Evolutionary conservation across 1,140 invertebrate genomes (phyloP), one percentile per base, ranked within the genome.

Genomic region (Drosophila equinoxialis): DNA sequence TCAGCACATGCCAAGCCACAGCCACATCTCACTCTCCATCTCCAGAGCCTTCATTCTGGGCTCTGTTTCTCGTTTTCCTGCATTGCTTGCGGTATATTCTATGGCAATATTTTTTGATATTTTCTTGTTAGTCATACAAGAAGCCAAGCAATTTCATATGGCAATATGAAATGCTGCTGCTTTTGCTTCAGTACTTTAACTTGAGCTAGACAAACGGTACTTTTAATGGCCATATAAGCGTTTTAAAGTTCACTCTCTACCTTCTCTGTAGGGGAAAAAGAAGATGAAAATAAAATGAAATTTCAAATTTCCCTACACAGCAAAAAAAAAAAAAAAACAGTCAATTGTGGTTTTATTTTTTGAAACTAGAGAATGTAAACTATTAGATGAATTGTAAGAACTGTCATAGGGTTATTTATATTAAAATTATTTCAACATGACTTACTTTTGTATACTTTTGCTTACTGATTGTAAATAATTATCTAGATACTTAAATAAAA

Each of bases 81-180:
- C 41, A 60, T 54, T 45, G 42, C 61, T 76, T 72, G 65, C 33
- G 72, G 63, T 83, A 81, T 81, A 86, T 85, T 86, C 78, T 75
- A 81, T 78, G 78, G 68, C 81, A 85, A 85, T 85, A 85, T 85
- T 86, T 86, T 58, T 86, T 85, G 60, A 81, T 86, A 77, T 85
- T 63, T 30, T 66, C 67, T 54, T 74, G 73, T 74, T 77, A 79
- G 75, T 67, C 58, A 57, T n/a, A 51, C 45, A 51, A 51, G 45
- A 17, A 51, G 45, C 45, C 8, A 51, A 51, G 63, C 74, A 78
- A 86, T 85, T 77, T 75, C 23, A 62, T 63, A 37, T 71, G 55
- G 65, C 79, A 81, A 77, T 48, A 64, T 77, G 70, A 81, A 81
- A 58, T 51, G 79, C 73, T 64, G 66, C 57, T 64, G 66, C 57